Evolutionary conservation across 2,888 invertebrate genomes (phyloP).

Genomic region (Lucinisca nassula): DNA sequence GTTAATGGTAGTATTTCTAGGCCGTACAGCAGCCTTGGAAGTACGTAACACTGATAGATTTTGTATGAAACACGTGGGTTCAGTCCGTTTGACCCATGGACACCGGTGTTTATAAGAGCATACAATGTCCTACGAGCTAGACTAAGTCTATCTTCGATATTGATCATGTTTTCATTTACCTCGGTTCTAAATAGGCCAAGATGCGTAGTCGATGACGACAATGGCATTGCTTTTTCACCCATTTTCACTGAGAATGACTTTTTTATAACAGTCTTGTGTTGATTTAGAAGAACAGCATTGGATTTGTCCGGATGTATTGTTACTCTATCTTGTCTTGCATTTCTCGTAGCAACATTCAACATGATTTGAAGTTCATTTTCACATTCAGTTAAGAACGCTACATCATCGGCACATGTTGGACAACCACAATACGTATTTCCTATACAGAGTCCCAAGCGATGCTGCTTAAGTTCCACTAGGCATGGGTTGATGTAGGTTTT

Average conservation of each 20-base stretch:
- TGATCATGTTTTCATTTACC: background rate
- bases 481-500: background rate
- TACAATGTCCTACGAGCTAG: constrained; percentile 11
- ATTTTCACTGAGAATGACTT: background rate
- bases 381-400: background rate
- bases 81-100: constrained; percentile 11
- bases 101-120: constrained; percentile 3
- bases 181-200: background rate
- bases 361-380: background rate
- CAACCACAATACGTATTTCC: background rate
- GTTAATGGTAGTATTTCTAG: constrained; percentile 10
- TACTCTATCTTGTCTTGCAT: background rate
- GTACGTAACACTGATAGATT: constrained; percentile 8
- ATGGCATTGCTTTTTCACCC: background rate
- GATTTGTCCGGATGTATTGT: background rate
- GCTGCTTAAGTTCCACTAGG: background rate
- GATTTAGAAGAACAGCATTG: background rate
- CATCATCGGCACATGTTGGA: background rate
- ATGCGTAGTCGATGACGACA: background rate
- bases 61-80: background rate
- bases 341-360: background rate
- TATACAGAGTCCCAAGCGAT: background rate
- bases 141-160: background rate
- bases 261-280: background rate
- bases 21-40: constrained; percentile 7